A percentile compares a stretch with the other conserved stretches of the same genome.
phyloP scores from a whole-genome alignment of 2,113 vertebrate species.

The Thunnus thynnus region DNA sequence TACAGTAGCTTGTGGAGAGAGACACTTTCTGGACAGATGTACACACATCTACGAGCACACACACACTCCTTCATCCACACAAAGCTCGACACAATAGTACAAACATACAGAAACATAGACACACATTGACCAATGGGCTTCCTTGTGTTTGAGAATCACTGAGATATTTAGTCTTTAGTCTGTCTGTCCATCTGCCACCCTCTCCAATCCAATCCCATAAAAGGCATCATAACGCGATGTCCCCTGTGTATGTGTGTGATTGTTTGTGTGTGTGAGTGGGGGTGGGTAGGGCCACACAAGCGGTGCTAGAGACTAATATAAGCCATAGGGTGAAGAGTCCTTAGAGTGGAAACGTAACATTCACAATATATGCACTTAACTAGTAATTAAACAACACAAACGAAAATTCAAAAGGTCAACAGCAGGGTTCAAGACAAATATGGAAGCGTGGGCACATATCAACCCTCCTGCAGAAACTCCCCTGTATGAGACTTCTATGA shows the following conservation, averaged over 20 bases:
- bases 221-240: slow-evolving; percentile 50
- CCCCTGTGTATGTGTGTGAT: slow-evolving; percentile 17
- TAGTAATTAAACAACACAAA: slow-evolving; percentile 22
- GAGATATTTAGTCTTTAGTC: slow-evolving; percentile 36
- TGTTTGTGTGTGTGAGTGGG: neutral
- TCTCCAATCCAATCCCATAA: slow-evolving; percentile 50
- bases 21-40: slow-evolving; percentile 66
- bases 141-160: slow-evolving; percentile 28
- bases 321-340: neutral
- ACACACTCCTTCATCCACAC: neutral
- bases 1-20: slow-evolving; percentile 57
- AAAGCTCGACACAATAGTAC: neutral
- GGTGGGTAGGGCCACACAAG: slow-evolving; percentile 11
- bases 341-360: neutral
- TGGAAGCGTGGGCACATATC: neutral
- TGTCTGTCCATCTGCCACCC: slow-evolving; percentile 29
- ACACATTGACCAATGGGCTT: neutral
- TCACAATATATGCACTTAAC: slow-evolving; percentile 1
- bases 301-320: slow-evolving; percentile 13
- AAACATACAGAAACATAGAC: slow-evolving; percentile 9
- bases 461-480: neutral
- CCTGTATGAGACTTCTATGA: slow-evolving; percentile 19
- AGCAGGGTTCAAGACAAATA: neutral
- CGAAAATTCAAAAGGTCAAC: slow-evolving; percentile 10
- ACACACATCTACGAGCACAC: slow-evolving; percentile 36